These are phyloP conservation scores for Myiopsitta monachus DNA, from an alignment of 2,113 vertebrate species.

Conservation along the genomic window DNA sequence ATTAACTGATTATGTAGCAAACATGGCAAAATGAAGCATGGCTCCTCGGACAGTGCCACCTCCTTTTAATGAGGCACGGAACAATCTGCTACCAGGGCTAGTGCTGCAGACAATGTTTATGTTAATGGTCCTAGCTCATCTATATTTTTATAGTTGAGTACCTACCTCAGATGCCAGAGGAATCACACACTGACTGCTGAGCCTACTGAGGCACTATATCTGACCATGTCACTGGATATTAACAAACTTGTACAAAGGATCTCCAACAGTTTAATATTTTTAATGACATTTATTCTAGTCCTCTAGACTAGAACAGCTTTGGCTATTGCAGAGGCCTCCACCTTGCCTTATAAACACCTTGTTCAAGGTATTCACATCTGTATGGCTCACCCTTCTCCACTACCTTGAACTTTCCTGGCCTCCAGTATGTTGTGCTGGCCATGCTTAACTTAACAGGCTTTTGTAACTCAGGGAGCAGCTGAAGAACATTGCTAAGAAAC, in stretches of 20 bases:
- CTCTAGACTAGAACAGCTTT: background rate
- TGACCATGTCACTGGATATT: background rate
- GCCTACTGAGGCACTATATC: background rate
- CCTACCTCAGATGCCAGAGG: background rate
- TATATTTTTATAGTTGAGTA: background rate
- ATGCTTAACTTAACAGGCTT: background rate
- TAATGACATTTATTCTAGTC: background rate
- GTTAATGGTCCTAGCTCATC: slow-evolving; percentile 6
- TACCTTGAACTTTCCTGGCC: background rate
- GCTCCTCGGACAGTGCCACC: background rate
- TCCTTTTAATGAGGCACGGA: slow-evolving; percentile 40
- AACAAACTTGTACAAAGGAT: background rate
- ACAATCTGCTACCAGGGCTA: slow-evolving; percentile 11
- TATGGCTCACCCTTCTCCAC: background rate
- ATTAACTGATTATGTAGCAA: slow-evolving; percentile 59
- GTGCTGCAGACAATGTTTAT: background rate
- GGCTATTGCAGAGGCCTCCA: background rate
- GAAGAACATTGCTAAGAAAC: slow-evolving; percentile 2
- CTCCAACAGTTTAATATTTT: background rate
- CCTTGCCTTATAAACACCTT: background rate
- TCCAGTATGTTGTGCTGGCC: background rate
- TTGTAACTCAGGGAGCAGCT: background rate
- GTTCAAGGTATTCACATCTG: background rate
- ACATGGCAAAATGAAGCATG: slow-evolving; percentile 11
- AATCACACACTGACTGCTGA: background rate